Conservation (phyloP, 2,888 invertebrate genomes). For the Chrysolina haemoptera region DNA sequence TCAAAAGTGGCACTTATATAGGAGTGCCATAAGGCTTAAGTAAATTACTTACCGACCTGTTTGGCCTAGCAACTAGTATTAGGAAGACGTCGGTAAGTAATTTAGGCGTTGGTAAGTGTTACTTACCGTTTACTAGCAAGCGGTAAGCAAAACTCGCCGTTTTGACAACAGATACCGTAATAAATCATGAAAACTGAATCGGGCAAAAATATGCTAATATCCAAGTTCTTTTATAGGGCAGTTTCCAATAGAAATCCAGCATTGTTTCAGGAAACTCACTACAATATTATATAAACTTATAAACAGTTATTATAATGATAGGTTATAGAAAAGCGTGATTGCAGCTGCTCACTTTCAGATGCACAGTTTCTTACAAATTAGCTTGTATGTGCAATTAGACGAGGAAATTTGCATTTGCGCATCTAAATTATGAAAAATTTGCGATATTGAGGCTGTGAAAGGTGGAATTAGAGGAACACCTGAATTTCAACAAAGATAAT, state of each 20-base stretch:
- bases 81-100: no score
- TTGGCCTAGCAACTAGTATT: no score
- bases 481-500: constrained; percentile 1
- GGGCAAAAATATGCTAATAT: no score
- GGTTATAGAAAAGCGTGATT: constrained; percentile 15
- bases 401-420: constrained; percentile 21
- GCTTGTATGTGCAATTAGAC: constrained; percentile 22
- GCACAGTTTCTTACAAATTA: constrained; percentile 9
- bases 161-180: no score
- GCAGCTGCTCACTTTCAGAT: constrained; percentile 13
- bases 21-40: no score
- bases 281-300: constrained; percentile 3
- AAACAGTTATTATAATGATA: constrained; percentile 17
- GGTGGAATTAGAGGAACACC: constrained; percentile 15
- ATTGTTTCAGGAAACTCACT: constrained; percentile 10
- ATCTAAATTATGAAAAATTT: neutral
- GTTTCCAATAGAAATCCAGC: neutral
- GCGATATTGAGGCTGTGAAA: neutral
- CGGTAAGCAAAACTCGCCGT: no score
- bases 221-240: neutral
- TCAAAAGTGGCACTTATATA: no score
- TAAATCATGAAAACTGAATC: no score
- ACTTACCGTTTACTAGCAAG: no score
- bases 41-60: no score
- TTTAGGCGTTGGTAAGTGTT: no score